phyloP scores from a whole-genome alignment of 2,888 invertebrate species.

The Ochropleura leucogaster region DNA sequence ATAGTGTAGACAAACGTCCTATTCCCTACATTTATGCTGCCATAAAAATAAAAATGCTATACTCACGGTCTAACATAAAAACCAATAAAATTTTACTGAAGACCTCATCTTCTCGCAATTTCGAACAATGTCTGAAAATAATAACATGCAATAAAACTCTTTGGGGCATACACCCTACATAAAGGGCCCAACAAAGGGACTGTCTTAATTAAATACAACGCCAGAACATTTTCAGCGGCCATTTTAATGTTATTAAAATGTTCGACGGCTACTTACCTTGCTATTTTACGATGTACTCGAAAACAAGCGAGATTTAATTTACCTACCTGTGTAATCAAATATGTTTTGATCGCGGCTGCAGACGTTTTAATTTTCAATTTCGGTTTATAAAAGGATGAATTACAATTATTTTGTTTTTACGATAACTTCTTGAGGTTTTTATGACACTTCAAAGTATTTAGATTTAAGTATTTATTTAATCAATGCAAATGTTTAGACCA shows the following conservation, averaged over 20 bases:
- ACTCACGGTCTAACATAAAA: slow-evolving; percentile 7
- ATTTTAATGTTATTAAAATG: slow-evolving; percentile 90
- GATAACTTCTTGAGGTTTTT: no score
- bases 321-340: slow-evolving; percentile 72
- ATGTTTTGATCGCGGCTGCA: slow-evolving; percentile 53
- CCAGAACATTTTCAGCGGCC: slow-evolving; percentile 82
- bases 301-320: slow-evolving; percentile 83
- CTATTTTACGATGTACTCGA: slow-evolving; percentile 83
- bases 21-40: not conserved
- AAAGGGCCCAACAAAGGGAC: slow-evolving; percentile 81
- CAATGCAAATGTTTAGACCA: no score
- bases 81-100: slow-evolving; percentile 63
- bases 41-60: not conserved
- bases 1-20: no score
- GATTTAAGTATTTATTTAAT: no score
- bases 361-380: slow-evolving; percentile 51
- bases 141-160: slow-evolving; percentile 84
- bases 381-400: not conserved
- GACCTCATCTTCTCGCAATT: slow-evolving; percentile 65
- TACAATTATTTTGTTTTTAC: not conserved
- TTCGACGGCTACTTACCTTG: slow-evolving; percentile 84
- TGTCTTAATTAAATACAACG: slow-evolving; percentile 87
- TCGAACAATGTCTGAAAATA: slow-evolving; percentile 77
- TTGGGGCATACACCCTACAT: slow-evolving; percentile 71
- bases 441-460: no score